Evolutionary conservation across 1,140 invertebrate genomes (phyloP), one percentile per base, ranked within the genome.

Genomic region (Drosophila elegans): DNA sequence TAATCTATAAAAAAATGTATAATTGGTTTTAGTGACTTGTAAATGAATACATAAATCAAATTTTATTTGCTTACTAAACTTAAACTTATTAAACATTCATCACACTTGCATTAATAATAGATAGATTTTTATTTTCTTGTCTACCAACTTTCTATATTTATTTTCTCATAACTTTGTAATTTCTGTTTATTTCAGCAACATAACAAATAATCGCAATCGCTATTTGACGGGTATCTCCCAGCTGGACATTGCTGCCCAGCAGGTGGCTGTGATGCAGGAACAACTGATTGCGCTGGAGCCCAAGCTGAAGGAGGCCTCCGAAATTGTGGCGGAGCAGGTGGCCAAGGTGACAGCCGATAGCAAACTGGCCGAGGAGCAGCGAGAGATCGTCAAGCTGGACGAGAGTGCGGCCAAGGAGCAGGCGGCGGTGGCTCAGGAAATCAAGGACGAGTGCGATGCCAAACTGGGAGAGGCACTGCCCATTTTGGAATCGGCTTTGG

Each of bases 361-460:
- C 79, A 93, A 94, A 62, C 92, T 94, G 11, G 95, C 95, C 0
- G 94, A 94, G 88, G 95, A 94, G 93, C 94, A 95, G 91, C 59
- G 90, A 0, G 91, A 91, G 60, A 42, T 91, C 46, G 91, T 92
- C 4, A 92, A 92, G 53, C 46, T 92, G 25, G 96, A 96, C 85
- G 96, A 96, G 93, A 94, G 93, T 46, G 93, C 95, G 42, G 96
- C 96, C 10, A 95, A 95, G 77, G 94, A 95, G 73, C 95, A 97
- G 93, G 95, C 95, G 2, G 88, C 92, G 91, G 97, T 96, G 45
- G 96, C 96, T 0, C 95, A 96, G 92, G 97, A 95, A 7, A 99
- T 99, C 56, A 99, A 98, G 93, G 95, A 97, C 62, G 98, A 99
- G 89, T 99, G 98, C 92, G 98, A 99, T 92, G 96, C 96, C 48